phyloP scores from a whole-genome alignment of 23 tunicate genomes.

The Oikopleura vanhoeffeni region DNA sequence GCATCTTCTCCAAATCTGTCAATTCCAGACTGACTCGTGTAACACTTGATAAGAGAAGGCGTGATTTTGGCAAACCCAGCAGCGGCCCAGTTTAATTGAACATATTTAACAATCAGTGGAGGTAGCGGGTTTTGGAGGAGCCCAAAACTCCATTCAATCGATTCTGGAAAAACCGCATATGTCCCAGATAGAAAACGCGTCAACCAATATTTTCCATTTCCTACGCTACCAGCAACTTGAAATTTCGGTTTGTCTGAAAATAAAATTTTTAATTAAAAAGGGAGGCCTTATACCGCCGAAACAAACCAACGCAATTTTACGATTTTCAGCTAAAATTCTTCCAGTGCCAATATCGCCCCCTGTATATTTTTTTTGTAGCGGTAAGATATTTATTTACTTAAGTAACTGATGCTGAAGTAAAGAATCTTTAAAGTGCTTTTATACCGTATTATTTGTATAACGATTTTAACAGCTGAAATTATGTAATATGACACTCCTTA shows the following conservation, averaged over 20 bases:
- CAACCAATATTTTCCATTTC: neutral
- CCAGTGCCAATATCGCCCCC: too few relatives aligned
- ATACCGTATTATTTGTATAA: too few relatives aligned
- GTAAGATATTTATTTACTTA: too few relatives aligned
- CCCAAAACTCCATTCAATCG: neutral
- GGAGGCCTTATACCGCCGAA: too few relatives aligned
- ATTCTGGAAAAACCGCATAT: neutral
- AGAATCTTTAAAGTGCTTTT: too few relatives aligned
- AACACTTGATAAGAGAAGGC: neutral
- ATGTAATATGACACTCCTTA: too few relatives aligned
- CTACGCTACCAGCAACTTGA: neutral
- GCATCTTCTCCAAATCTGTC: conserved; percentile 7
- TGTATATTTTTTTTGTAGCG: too few relatives aligned
- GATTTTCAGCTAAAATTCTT: too few relatives aligned
- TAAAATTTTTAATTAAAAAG: neutral
- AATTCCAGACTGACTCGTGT: neutral
- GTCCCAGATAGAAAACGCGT: neutral
- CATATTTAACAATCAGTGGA: neutral
- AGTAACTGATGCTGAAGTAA: too few relatives aligned
- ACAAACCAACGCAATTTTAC: too few relatives aligned
- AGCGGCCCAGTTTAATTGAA: conserved; percentile 8
- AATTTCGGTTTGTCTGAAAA: neutral
- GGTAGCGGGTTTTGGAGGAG: neutral
- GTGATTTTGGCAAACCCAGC: neutral
- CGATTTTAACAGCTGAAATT: too few relatives aligned